Evolutionary conservation across 2,113 vertebrate genomes (phyloP).

Genomic region (Acanthochromis polyacanthus): DNA sequence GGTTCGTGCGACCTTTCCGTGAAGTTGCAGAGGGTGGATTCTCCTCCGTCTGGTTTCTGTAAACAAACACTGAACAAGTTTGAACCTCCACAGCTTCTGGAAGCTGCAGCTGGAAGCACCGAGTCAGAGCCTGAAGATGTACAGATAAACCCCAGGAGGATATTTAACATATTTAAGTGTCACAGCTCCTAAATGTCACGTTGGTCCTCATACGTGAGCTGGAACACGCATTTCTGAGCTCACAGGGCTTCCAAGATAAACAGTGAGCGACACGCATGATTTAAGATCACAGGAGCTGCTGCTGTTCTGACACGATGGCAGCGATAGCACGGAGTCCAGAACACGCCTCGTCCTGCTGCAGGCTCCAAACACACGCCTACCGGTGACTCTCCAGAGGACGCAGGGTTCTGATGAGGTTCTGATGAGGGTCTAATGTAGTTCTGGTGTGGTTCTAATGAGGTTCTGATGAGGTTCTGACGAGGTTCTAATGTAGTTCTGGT

Average conservation of each 20-base stretch:
- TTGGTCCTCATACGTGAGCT: neutral
- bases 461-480: too few relatives aligned
- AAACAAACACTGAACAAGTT: conserved; percentile 37
- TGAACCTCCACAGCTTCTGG: neutral
- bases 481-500: too few relatives aligned
- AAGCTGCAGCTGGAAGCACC: too few relatives aligned
- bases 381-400: neutral
- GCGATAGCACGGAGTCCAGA: conserved; percentile 20
- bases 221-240: conserved; percentile 11
- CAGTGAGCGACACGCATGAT: conserved; percentile 51
- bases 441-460: too few relatives aligned
- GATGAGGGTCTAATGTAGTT: too few relatives aligned
- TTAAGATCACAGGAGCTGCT: conserved; percentile 48
- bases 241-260: conserved; percentile 36
- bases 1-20: too few relatives aligned
- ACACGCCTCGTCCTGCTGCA: conserved; percentile 56
- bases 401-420: too few relatives aligned
- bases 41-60: neutral
- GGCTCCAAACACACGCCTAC: conserved; percentile 23
- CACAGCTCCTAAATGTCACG: too few relatives aligned
- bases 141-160: too few relatives aligned
- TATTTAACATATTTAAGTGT: too few relatives aligned
- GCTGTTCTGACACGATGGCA: conserved; percentile 49
- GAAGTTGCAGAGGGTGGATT: too few relatives aligned
- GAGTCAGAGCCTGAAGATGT: too few relatives aligned